Conservation (phyloP, 2,888 invertebrate genomes). For the Napeogenes inachia region DNA sequence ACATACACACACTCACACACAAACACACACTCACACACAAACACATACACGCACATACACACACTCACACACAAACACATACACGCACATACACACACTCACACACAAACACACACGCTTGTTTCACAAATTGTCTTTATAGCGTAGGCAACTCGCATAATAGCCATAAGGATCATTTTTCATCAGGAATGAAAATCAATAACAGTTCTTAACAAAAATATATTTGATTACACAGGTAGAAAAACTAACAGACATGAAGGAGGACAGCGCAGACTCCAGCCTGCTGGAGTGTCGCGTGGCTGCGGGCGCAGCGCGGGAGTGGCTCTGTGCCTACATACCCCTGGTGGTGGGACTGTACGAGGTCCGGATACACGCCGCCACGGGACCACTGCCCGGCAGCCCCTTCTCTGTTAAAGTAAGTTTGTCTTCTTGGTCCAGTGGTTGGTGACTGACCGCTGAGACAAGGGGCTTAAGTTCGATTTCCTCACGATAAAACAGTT, state of each 20-base stretch:
- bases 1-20: no score
- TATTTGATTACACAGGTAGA: constrained; percentile 52
- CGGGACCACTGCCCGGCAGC: constrained; percentile 83
- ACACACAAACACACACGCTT: no score
- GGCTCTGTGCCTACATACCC: constrained; percentile 93
- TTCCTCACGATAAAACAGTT: no score
- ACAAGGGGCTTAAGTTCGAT: no score
- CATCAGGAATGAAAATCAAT: background rate
- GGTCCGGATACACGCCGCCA: constrained; percentile 84
- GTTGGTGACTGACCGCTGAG: no score
- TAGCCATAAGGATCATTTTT: no score
- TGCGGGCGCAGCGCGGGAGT: constrained; percentile 84
- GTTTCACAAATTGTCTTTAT: no score
- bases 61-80: no score
- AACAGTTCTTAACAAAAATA: background rate
- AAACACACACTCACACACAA: no score
- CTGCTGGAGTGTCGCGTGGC: constrained; percentile 79
- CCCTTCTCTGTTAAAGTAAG: constrained; percentile 86
- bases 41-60: no score
- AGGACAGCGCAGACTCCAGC: constrained; percentile 58
- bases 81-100: no score
- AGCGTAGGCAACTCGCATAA: no score
- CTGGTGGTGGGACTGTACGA: constrained; percentile 95
- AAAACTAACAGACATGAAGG: constrained; percentile 61
- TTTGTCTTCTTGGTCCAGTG: constrained; percentile 9